Evolutionary conservation across 2,797 vertebrate species (phyloP).

Genomic region (Heterohyrax brucei): DNA sequence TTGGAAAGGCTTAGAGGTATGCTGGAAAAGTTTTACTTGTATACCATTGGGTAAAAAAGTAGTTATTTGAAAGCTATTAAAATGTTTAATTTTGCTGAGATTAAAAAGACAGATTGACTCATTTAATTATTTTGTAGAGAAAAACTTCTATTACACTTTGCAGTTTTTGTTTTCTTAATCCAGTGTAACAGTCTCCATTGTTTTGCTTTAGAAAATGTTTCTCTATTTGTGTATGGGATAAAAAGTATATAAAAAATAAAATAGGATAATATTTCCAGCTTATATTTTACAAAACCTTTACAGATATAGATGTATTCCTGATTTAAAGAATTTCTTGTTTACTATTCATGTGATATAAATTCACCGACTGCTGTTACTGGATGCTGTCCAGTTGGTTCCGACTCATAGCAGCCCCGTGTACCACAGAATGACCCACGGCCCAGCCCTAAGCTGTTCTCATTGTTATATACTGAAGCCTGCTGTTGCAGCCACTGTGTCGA

Average conservation of each 20-base stretch:
- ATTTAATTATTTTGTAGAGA: conserved; percentile 75
- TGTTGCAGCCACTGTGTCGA: too few relatives aligned
- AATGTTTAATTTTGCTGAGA: conserved; percentile 59
- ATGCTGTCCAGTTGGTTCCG: too few relatives aligned
- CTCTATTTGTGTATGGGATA: conserved; percentile 36
- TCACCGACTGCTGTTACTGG: not conserved
- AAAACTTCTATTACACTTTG: conserved; percentile 14
- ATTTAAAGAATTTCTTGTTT: conserved; percentile 71
- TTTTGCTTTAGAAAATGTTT: conserved; percentile 76
- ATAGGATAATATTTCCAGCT: conserved; percentile 59
- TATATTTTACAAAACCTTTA: conserved; percentile 28
- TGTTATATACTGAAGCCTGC: too few relatives aligned
- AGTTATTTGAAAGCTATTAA: conserved; percentile 76
- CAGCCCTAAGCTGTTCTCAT: too few relatives aligned
- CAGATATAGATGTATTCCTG: conserved; percentile 23
- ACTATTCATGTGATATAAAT: conserved; percentile 74
- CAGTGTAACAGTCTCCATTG: not conserved
- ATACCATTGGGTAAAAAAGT: conserved; percentile 75
- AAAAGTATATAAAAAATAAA: conserved; percentile 41
- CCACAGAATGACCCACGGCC: too few relatives aligned
- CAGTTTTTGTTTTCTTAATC: conserved; percentile 40
- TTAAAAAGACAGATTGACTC: conserved; percentile 76
- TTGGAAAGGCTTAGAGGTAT: conserved; percentile 45
- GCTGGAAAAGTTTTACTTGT: conserved; percentile 70
- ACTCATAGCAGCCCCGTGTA: too few relatives aligned